phyloP scores from a whole-genome alignment of 2,797 vertebrate genomes.

The Gallirallus australis region DNA sequence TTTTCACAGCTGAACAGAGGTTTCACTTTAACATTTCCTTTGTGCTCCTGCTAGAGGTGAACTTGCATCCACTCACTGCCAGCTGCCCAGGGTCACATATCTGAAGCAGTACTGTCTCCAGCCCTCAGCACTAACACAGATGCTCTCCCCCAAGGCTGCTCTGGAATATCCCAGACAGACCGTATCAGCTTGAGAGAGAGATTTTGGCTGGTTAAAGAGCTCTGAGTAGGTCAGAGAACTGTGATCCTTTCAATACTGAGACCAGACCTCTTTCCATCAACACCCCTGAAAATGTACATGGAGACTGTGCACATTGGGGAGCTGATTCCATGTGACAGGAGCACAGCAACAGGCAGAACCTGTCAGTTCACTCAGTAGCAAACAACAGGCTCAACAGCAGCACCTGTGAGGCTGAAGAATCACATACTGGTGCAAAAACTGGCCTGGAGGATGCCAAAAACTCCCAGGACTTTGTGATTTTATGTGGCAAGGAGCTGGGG shows the following conservation, averaged over 20 bases:
- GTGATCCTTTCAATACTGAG: neutral
- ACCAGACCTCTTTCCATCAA: conserved; percentile 21
- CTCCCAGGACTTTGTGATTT: too few relatives aligned
- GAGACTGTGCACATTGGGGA: neutral
- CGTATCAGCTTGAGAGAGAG: neutral
- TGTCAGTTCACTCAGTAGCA: neutral
- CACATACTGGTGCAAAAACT: neutral
- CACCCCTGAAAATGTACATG: neutral
- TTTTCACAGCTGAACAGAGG: neutral
- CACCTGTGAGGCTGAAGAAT: neutral
- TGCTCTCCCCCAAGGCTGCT: neutral
- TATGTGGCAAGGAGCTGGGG: too few relatives aligned
- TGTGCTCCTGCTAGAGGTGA: neutral
- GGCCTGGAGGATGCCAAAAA: neutral
- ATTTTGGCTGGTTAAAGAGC: conserved; percentile 6
- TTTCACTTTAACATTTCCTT: neutral
- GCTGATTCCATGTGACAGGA: neutral
- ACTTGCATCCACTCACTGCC: neutral
- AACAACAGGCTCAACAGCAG: neutral
- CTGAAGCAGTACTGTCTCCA: neutral
- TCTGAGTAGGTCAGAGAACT: neutral
- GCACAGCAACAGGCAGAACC: neutral
- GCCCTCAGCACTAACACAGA: neutral
- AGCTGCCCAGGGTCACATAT: neutral
- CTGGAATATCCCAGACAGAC: neutral